A percentile compares a stretch with the other conserved stretches of the same genome.
phyloP scores from a whole-genome alignment of 1,140 invertebrate species.

The Paramacrobiotus metropolitanus region DNA sequence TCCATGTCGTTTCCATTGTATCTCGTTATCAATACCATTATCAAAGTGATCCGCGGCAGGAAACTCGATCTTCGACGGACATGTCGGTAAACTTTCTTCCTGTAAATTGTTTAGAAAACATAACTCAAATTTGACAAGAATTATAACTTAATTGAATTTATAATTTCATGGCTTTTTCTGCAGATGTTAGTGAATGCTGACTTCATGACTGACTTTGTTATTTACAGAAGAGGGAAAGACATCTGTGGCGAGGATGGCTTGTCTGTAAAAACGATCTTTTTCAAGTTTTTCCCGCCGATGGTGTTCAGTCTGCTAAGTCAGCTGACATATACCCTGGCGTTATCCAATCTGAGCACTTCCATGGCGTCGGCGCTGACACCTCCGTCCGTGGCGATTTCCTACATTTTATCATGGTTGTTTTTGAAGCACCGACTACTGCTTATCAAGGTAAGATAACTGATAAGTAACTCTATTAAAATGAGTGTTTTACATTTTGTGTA shows the following conservation, averaged over 20 bases:
- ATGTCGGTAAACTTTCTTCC: background rate
- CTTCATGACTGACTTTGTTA: too few species aligned
- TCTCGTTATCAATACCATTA: background rate
- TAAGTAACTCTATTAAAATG: too few species aligned
- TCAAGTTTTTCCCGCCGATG: background rate
- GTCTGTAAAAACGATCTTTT: background rate
- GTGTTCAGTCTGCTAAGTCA: background rate
- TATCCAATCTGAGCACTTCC: background rate
- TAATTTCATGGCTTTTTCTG: too few species aligned
- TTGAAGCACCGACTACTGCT: background rate
- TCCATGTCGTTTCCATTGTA: background rate
- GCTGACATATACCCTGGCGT: background rate
- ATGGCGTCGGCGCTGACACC: background rate
- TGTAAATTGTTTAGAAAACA: too few species aligned
- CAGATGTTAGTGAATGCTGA: too few species aligned
- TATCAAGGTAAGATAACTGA: background rate
- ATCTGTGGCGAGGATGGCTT: background rate
- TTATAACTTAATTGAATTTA: too few species aligned
- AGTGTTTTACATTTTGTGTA: too few species aligned
- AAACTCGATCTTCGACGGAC: background rate
- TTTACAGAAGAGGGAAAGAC: background rate
- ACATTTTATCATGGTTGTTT: background rate
- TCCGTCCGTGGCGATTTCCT: background rate
- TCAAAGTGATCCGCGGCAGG: background rate
- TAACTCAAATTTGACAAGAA: too few species aligned